A percentile compares a stretch with the other conserved stretches of the same genome.
Conservation (phyloP, 2,888 invertebrate genomes). For the Trimorus sp. region DNA sequence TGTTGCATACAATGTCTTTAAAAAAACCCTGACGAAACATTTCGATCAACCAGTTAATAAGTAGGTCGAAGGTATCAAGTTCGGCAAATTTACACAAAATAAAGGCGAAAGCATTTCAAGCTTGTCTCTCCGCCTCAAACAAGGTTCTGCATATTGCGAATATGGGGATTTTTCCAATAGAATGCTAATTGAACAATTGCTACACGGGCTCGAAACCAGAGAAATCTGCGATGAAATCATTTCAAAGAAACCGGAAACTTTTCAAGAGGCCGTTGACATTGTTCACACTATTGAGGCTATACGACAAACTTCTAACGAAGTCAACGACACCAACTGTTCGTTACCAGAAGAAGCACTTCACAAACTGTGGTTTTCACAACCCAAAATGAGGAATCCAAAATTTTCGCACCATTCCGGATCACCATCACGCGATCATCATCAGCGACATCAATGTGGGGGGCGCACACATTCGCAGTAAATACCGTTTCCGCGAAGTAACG, state of each 20-base stretch:
- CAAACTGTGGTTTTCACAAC: background rate
- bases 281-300: conserved; percentile 37
- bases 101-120: conserved; percentile 36
- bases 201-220: conserved; percentile 36
- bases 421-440: too few species aligned
- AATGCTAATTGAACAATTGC: conserved; percentile 57
- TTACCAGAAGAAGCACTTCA: background rate
- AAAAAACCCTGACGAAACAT: conserved; percentile 17
- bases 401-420: background rate
- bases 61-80: conserved; percentile 59
- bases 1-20: background rate
- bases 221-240: conserved; percentile 57
- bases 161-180: conserved; percentile 47
- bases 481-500: background rate
- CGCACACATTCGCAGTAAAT: background rate
- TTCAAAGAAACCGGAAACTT: conserved; percentile 35
- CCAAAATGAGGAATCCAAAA: background rate
- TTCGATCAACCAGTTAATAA: conserved; percentile 49
- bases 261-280: background rate
- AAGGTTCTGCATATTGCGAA: conserved; percentile 52
- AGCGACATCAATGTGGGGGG: conserved; percentile 9
- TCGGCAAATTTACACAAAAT: conserved; percentile 33
- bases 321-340: background rate
- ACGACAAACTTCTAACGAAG: background rate
- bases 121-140: conserved; percentile 49